Evolutionary conservation across 1,140 invertebrate species (phyloP).

Genomic region (Saxidomus purpurata): DNA sequence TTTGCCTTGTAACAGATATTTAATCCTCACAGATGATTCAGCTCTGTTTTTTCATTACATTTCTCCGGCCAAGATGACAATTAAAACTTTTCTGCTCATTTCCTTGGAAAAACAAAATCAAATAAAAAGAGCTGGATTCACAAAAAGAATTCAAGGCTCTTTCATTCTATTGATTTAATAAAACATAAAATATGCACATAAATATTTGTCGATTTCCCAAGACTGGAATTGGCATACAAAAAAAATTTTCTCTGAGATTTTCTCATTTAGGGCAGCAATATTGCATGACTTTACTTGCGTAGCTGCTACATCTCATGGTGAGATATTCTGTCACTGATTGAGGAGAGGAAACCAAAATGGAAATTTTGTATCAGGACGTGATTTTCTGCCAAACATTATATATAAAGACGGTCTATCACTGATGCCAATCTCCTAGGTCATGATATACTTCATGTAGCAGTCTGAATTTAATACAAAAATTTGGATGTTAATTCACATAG

Average conservation of each 20-base stretch:
- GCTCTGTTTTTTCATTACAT: too few relatives aligned
- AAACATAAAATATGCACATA: not conserved
- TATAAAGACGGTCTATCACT: not conserved
- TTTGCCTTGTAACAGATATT: too few relatives aligned
- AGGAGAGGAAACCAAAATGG: not conserved
- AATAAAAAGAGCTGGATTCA: not conserved
- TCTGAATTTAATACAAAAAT: too few relatives aligned
- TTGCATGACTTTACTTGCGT: slow-evolving; percentile 3
- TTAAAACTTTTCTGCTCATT: too few relatives aligned
- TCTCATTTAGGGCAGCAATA: not conserved
- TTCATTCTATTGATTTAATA: not conserved
- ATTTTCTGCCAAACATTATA: not conserved
- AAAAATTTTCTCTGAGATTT: not conserved
- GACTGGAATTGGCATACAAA: not conserved
- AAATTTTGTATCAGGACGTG: not conserved
- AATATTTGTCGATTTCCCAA: not conserved
- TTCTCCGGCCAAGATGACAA: too few relatives aligned
- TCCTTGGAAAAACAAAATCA: too few relatives aligned
- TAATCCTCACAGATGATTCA: too few relatives aligned
- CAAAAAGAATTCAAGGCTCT: not conserved
- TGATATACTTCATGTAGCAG: too few relatives aligned
- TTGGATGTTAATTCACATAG: too few relatives aligned
- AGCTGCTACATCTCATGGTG: not conserved
- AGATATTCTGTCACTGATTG: not conserved
- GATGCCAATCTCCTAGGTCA: not conserved